Evolutionary conservation across 2,888 invertebrate species (phyloP).

Genomic region (Enchytraeus crypticus): DNA sequence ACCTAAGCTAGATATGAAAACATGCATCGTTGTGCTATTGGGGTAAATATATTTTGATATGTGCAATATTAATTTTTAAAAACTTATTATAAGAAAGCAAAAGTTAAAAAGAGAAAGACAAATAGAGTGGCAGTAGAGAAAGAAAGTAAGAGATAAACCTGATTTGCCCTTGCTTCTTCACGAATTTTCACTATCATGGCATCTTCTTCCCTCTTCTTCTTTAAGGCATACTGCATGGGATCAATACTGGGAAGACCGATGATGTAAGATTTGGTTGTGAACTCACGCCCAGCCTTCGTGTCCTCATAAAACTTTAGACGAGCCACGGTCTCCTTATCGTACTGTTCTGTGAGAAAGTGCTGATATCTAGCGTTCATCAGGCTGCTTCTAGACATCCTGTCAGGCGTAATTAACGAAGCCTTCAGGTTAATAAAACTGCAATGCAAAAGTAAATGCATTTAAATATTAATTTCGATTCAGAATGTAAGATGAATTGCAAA

Average conservation of each 20-base stretch:
- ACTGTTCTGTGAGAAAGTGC: not conserved
- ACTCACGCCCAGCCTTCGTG: not conserved
- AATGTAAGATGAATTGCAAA: too few species aligned
- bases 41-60: too few species aligned
- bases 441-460: too few species aligned
- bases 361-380: not conserved
- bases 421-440: too few species aligned
- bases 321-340: not conserved
- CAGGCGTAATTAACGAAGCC: too few species aligned
- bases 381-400: not conserved
- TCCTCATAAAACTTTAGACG: not conserved
- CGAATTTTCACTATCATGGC: slow-evolving; percentile 8
- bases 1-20: too few species aligned
- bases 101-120: too few species aligned
- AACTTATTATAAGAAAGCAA: too few species aligned
- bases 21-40: too few species aligned
- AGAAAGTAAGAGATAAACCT: slow-evolving; percentile 15
- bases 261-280: not conserved
- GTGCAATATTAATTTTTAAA: too few species aligned
- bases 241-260: slow-evolving; percentile 22
- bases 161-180: slow-evolving; percentile 7
- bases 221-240: slow-evolving; percentile 21
- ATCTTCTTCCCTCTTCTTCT: slow-evolving; percentile 19
- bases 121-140: too few species aligned
- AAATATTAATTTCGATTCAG: too few species aligned